phyloP scores from a whole-genome alignment of 2,888 invertebrate genomes.

The Mechanitis messenoides region DNA sequence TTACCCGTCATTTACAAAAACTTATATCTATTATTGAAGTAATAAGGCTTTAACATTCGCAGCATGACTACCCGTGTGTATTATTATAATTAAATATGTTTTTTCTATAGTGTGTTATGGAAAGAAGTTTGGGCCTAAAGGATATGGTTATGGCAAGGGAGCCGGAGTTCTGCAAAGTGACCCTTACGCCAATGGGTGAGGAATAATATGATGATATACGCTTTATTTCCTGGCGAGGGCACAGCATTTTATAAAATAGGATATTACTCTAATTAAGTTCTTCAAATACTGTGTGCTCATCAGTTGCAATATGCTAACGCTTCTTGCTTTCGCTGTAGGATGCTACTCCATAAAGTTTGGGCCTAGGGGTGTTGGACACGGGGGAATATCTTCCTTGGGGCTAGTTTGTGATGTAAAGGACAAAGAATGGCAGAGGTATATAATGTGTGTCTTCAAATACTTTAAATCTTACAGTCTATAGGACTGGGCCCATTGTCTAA shows the following conservation, averaged over 20 bases:
- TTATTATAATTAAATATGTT: constrained; percentile 45
- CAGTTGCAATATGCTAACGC: constrained; percentile 55
- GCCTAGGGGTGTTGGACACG: constrained; percentile 94
- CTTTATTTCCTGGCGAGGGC: constrained; percentile 60
- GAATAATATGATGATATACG: constrained; percentile 40
- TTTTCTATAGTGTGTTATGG: constrained; percentile 91
- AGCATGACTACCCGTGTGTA: constrained; percentile 25
- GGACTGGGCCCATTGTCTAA: constrained; percentile 39
- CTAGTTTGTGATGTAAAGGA: constrained; percentile 91
- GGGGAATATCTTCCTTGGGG: constrained; percentile 89
- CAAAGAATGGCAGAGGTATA: constrained; percentile 84
- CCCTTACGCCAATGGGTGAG: constrained; percentile 89
- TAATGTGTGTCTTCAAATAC: constrained; percentile 35
- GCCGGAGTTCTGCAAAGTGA: constrained; percentile 95
- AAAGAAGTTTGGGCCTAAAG: constrained; percentile 97
- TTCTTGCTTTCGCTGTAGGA: constrained; percentile 80
- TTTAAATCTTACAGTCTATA: constrained; percentile 42
- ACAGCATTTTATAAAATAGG: constrained; percentile 36
- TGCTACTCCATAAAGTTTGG: constrained; percentile 98
- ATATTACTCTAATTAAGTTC: not conserved
- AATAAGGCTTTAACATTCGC: constrained; percentile 18
- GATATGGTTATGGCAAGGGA: constrained; percentile 98
- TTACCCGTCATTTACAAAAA: constrained; percentile 1
- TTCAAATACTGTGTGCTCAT: constrained; percentile 50
- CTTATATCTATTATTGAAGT: constrained; percentile 2